Percentiles rank a stretch among this genome's conserved stretches.
phyloP scores from a whole-genome alignment of 1,140 invertebrate genomes.

The Drosophila lacertosa region DNA sequence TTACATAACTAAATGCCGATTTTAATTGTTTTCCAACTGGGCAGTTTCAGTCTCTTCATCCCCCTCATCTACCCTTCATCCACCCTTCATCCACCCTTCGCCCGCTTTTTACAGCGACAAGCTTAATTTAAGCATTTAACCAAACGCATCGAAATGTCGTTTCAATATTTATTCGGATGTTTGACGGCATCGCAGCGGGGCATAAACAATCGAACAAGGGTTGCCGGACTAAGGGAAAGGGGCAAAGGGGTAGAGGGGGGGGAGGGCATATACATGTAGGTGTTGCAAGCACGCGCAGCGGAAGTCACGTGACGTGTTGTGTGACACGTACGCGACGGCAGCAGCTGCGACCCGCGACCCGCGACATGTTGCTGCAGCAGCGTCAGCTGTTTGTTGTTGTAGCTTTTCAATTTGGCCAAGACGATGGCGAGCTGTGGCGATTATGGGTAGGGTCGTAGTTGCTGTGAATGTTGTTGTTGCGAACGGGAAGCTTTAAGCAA shows the following conservation, averaged over 20 bases:
- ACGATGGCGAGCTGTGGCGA: not conserved
- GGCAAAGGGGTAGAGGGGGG: too few species aligned
- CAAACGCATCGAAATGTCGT: conserved; percentile 40
- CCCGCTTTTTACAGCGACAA: not conserved
- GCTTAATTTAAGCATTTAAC: conserved; percentile 50
- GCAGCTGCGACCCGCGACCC: conserved; percentile 3
- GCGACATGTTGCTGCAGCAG: conserved; percentile 25
- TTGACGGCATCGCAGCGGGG: conserved; percentile 6
- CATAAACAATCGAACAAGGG: not conserved
- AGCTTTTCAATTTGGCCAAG: conserved; percentile 75
- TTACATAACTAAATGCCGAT: too few species aligned
- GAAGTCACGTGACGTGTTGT: conserved; percentile 81
- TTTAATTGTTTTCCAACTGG: too few species aligned
- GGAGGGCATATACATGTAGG: conserved; percentile 37
- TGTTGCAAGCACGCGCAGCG: conserved; percentile 75
- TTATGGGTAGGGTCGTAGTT: not conserved
- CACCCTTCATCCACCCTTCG: too few species aligned
- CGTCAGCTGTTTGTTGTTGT: conserved; percentile 26
- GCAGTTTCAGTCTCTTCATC: too few species aligned
- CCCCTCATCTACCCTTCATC: too few species aligned
- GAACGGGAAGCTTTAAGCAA: conserved; percentile 61
- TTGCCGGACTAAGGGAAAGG: not conserved
- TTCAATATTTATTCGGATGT: conserved; percentile 52
- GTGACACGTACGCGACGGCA: conserved; percentile 79
- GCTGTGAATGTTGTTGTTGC: conserved; percentile 11